Evolutionary conservation across 2,797 vertebrate species (phyloP).

Genomic region (Syngnathus rostellatus): DNA sequence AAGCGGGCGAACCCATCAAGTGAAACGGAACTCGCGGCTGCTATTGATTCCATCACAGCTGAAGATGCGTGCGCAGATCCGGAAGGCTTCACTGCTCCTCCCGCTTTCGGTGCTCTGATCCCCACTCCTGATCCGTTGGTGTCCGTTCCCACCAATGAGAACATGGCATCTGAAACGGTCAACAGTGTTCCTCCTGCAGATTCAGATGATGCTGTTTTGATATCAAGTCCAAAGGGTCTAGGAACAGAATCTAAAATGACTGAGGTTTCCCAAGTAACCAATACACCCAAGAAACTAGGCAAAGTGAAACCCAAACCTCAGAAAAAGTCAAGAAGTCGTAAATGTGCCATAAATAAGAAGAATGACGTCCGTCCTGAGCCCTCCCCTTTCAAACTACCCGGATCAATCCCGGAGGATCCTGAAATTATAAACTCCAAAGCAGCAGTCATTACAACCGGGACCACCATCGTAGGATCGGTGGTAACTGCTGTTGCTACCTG

Average conservation of each 20-base stretch:
- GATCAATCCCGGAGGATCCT: constrained; percentile 74
- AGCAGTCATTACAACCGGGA: constrained; percentile 57
- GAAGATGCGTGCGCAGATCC: constrained; percentile 81
- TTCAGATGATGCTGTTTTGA: constrained; percentile 46
- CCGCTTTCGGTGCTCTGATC: constrained; percentile 73
- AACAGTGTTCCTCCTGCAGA: constrained; percentile 72
- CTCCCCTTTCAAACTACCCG: constrained; percentile 64
- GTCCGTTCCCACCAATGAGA: constrained; percentile 70
- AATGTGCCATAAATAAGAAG: constrained; percentile 73
- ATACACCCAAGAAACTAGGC: constrained; percentile 73
- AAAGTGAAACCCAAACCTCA: constrained; percentile 77
- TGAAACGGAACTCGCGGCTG: constrained; percentile 93
- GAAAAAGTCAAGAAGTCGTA: constrained; percentile 74
- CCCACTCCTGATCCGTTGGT: constrained; percentile 67
- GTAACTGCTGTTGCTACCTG: constrained; percentile 73
- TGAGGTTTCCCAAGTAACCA: constrained; percentile 48
- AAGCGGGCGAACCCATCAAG: constrained; percentile 87
- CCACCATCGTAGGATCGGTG: constrained; percentile 59
- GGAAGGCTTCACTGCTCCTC: constrained; percentile 79
- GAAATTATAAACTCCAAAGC: constrained; percentile 68
- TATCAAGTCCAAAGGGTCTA: constrained; percentile 41
- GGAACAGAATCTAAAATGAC: constrained; percentile 63
- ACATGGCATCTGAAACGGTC: constrained; percentile 78
- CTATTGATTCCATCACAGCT: constrained; percentile 94
- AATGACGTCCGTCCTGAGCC: constrained; percentile 60